Percentiles rank a stretch among this genome's conserved stretches.
Conservation (phyloP, 2,797 vertebrate genomes). For the Strix occidentalis region DNA sequence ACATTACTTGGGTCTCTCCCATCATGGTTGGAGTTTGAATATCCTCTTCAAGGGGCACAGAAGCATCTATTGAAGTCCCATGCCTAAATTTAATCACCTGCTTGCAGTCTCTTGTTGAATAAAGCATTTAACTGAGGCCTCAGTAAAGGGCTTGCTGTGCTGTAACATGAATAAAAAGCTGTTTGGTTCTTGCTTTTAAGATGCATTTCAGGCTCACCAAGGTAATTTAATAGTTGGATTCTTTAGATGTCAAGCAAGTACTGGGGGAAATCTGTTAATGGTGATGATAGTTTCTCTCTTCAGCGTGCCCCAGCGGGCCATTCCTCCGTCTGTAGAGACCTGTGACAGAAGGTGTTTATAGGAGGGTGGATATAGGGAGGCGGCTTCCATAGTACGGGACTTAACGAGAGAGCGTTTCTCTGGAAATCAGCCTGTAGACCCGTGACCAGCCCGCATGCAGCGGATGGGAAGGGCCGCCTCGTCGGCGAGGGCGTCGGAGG, state of each 20-base stretch:
- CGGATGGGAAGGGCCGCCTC: rapidly evolving
- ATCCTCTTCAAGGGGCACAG: background rate
- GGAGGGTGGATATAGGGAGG: rapidly evolving
- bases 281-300: background rate
- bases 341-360: rapidly evolving
- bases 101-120: background rate
- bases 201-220: background rate
- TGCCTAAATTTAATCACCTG: background rate
- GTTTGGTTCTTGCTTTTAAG: background rate
- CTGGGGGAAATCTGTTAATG: background rate
- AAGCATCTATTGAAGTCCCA: background rate
- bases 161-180: background rate
- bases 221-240: background rate
- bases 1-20: background rate
- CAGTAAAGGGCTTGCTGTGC: background rate
- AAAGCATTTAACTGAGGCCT: background rate
- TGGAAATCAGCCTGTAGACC: rapidly evolving
- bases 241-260: background rate
- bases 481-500: too few species aligned
- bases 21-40: background rate
- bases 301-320: background rate
- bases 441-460: rapidly evolving
- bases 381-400: rapidly evolving
- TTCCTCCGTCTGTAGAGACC: background rate
- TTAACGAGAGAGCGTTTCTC: background rate